Percentiles rank a stretch among this genome's conserved stretches.
Conservation (phyloP, 1,140 invertebrate species). For the Dryas iulia region DNA sequence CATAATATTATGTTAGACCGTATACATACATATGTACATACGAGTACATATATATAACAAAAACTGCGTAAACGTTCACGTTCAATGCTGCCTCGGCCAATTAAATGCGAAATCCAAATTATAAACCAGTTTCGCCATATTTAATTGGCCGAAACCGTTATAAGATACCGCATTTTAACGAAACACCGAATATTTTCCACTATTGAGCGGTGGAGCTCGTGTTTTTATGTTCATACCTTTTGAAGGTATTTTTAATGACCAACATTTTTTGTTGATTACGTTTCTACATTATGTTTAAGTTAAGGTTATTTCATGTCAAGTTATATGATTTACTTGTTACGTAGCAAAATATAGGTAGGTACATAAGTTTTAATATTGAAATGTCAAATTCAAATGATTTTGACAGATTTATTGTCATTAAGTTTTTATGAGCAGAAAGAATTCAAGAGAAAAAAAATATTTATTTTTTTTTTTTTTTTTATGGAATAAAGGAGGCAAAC, state of each 20-base stretch:
- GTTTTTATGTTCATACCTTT: neutral
- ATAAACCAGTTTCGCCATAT: slow-evolving; percentile 36
- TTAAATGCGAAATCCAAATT: slow-evolving; percentile 47
- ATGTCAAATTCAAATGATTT: no score
- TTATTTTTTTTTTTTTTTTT: no score
- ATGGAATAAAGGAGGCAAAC: no score
- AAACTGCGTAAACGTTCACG: slow-evolving; percentile 11
- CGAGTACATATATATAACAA: slow-evolving; percentile 13
- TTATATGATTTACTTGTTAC: neutral
- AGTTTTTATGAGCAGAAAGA: no score
- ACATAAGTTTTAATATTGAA: no score
- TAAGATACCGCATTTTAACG: slow-evolving; percentile 26
- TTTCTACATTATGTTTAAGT: neutral
- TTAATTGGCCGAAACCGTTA: slow-evolving; percentile 41
- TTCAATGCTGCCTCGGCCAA: slow-evolving; percentile 30
- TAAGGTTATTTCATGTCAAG: slow-evolving; percentile 1
- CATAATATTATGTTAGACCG: no score
- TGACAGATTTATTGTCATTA: no score
- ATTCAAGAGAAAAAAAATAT: no score
- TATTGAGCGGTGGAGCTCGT: slow-evolving; percentile 6
- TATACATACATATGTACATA: neutral
- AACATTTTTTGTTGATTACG: neutral
- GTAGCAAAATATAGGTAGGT: neutral
- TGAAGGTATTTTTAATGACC: neutral
- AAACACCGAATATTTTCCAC: slow-evolving; percentile 20